Conservation (phyloP, 2,113 vertebrate species). For the Corvus moneduloides region DNA sequence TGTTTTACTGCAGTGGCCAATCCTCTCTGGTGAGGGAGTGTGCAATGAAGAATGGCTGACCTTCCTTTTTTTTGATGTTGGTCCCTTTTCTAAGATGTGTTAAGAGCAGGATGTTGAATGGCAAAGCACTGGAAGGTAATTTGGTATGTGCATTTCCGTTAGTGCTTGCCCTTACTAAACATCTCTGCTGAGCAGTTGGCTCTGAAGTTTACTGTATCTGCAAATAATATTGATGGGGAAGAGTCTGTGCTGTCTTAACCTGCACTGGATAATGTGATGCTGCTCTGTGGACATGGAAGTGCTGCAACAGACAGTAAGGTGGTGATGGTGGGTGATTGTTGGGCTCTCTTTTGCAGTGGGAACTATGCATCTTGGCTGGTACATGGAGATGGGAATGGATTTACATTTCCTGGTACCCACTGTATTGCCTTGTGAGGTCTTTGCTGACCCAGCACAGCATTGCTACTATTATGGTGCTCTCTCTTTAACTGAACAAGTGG, state of each 20-base stretch:
- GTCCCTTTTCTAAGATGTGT: neutral
- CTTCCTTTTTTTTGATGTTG: neutral
- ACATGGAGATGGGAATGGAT: neutral
- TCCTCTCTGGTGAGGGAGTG: neutral
- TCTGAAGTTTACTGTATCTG: neutral
- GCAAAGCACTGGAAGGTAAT: neutral
- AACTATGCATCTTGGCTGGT: neutral
- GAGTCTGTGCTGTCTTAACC: neutral
- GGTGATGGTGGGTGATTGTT: neutral
- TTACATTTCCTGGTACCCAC: neutral
- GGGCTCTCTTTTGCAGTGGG: neutral
- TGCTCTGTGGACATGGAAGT: neutral
- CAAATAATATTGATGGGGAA: neutral
- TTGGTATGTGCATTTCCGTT: neutral
- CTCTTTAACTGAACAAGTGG: neutral
- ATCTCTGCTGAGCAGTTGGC: neutral
- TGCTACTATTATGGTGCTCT: neutral
- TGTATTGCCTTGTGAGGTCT: neutral
- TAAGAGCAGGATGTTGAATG: neutral
- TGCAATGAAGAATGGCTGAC: neutral
- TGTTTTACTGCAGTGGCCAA: neutral
- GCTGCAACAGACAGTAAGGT: neutral
- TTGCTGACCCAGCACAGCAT: neutral
- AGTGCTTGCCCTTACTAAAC: neutral
- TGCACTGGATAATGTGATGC: neutral